Evolutionary conservation across 2,888 invertebrate genomes (phyloP).

Genomic region (Lingula anatina): DNA sequence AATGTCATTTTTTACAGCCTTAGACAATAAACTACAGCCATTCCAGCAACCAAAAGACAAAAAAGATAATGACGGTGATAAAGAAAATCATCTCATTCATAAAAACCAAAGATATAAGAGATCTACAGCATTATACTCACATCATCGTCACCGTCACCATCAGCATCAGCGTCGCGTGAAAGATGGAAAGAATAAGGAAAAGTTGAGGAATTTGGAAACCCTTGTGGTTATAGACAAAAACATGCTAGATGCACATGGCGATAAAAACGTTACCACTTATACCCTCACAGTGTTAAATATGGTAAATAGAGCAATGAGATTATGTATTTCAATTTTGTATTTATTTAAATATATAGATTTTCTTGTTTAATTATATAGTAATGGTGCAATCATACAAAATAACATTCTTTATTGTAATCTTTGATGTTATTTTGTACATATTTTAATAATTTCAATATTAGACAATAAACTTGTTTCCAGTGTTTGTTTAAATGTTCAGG

Average conservation of each 20-base stretch:
- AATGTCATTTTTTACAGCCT: no score
- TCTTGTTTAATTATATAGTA: neutral
- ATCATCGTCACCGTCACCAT: no score
- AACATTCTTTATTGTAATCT: neutral
- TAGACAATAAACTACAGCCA: no score
- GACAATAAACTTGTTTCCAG: no score
- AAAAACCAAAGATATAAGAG: no score
- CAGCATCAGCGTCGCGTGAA: no score
- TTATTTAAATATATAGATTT: neutral
- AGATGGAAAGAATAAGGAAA: no score
- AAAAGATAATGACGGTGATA: no score
- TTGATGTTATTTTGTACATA: neutral
- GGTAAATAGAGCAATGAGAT: constrained; percentile 18
- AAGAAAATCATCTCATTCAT: no score
- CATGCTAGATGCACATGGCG: constrained; percentile 39
- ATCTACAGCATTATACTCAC: no score
- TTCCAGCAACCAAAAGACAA: no score
- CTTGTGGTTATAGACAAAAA: constrained; percentile 42
- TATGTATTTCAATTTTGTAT: neutral
- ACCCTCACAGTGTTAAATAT: constrained; percentile 45
- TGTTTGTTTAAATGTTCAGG: no score
- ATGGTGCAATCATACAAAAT: neutral
- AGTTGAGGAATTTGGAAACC: constrained; percentile 37
- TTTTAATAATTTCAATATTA: neutral
- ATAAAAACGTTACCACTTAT: constrained; percentile 42